Evolutionary conservation across 2,113 vertebrate species (phyloP), one percentile per base, ranked within the genome.

Genomic region (Spilogale gracilis): DNA sequence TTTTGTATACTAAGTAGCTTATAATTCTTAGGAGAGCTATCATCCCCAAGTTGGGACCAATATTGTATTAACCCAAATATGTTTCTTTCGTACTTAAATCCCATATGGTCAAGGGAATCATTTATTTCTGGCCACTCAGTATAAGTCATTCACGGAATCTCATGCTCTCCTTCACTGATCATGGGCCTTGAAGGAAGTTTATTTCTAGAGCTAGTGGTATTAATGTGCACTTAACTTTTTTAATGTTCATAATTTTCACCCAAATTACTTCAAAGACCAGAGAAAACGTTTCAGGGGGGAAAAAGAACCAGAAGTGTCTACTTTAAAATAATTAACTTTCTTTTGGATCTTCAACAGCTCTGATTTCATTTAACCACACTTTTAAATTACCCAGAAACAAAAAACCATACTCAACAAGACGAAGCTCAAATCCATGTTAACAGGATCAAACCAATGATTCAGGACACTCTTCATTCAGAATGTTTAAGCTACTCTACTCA

Each of bases 361-460:
- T 65, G 10, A 91, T 91, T 81, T 54, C 32, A 86, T 96, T 73
- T 87, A 67, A 52, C 16, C 50, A 61, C 3, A 93, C 32, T 73
- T 84, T 80, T 58, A 84, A 94, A 56, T 89, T 7, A 54, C 30
- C 6, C 17, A n/a, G 7, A 50, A 96, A 90, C 94, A 43, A 91
- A 80, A 96, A 92, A 27, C n/a, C 20, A 96, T 11, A 27, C 38
- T 94, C 25, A 71, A 32, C 12, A 82, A 54, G 30, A 88, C 63
- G 6, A 89, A 11, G 4, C 10, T 81, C 54, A 95, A 95, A 78
- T 6, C 12, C 30, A 30, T 32, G 18, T 93, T 43, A 67, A 67
- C 18, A 92, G 14, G 8, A 78, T 27, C 13, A 27, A 90, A 73
- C 38, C 25, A 93, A 82, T 45, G 11, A 91, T 80, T 23, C 32